These are phyloP conservation scores for Gnathonemus echidnorhynchus DNA, from an alignment of 2,113 vertebrate genomes.

Conservation along the genomic window DNA sequence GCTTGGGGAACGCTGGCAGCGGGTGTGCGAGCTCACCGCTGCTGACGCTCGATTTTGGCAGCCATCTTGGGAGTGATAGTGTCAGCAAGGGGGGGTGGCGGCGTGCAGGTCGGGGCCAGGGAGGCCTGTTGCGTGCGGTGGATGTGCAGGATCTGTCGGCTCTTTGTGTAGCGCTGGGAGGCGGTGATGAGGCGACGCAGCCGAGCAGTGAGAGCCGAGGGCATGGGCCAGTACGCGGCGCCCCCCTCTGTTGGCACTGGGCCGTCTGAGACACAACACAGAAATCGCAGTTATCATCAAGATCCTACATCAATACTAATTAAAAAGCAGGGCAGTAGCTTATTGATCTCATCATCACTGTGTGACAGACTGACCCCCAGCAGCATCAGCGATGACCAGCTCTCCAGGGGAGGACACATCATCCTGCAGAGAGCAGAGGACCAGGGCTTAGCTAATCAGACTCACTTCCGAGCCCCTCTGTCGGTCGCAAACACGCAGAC, in stretches of 20 bases:
- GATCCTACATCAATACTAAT: not conserved
- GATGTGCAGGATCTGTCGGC: constrained; percentile 81
- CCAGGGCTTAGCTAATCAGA: not conserved
- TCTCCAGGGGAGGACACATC: constrained; percentile 93
- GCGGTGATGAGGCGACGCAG: constrained; percentile 92
- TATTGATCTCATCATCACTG: not conserved
- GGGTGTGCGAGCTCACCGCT: constrained; percentile 64
- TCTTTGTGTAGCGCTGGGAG: constrained; percentile 89
- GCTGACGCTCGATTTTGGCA: constrained; percentile 93
- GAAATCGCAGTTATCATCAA: not conserved
- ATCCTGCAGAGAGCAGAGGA: constrained; percentile 61
- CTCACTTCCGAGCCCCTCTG: not conserved
- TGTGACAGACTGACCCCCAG: constrained; percentile 53
- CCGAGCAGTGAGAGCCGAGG: constrained; percentile 85
- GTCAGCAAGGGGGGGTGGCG: constrained; percentile 62
- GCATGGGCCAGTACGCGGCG: constrained; percentile 83
- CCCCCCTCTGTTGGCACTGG: constrained; percentile 63
- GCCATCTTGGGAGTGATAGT: constrained; percentile 88
- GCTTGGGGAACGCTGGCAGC: not conserved
- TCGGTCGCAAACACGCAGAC: not conserved
- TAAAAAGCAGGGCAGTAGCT: not conserved
- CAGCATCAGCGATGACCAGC: constrained; percentile 82
- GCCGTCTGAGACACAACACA: constrained; percentile 57
- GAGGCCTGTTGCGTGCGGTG: constrained; percentile 67
- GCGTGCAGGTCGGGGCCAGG: constrained; percentile 61